Evolutionary conservation across 2,888 invertebrate genomes (phyloP).

Genomic region (Dysmachus trigonus): DNA sequence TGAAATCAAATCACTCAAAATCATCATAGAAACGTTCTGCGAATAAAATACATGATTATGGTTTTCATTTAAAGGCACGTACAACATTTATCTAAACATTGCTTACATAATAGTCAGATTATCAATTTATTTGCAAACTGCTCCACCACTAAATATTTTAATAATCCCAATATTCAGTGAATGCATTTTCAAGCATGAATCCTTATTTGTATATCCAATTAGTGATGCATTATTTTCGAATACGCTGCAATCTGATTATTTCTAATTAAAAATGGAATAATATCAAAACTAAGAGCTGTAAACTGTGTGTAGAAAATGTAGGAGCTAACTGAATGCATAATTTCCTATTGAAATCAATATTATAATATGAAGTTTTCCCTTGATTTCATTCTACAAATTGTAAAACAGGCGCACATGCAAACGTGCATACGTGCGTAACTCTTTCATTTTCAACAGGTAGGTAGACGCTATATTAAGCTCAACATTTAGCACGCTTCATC

Average conservation of each 20-base stretch:
- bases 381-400: neutral
- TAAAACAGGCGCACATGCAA: neutral
- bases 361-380: neutral
- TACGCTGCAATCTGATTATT: neutral
- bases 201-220: neutral
- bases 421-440: neutral
- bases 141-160: neutral
- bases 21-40: neutral
- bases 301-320: neutral
- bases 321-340: neutral
- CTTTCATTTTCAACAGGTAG: neutral
- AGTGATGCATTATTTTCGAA: neutral
- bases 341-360: neutral
- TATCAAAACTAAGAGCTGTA: neutral
- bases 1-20: neutral
- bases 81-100: neutral
- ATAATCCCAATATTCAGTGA: neutral
- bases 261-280: neutral
- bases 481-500: neutral
- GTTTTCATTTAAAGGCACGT: neutral
- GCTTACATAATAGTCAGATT: neutral
- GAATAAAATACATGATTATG: neutral
- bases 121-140: neutral
- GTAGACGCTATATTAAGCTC: neutral
- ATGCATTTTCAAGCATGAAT: neutral